Evolutionary conservation across 2,797 vertebrate species (phyloP).

Genomic region (Thripadectes ignobilis): DNA sequence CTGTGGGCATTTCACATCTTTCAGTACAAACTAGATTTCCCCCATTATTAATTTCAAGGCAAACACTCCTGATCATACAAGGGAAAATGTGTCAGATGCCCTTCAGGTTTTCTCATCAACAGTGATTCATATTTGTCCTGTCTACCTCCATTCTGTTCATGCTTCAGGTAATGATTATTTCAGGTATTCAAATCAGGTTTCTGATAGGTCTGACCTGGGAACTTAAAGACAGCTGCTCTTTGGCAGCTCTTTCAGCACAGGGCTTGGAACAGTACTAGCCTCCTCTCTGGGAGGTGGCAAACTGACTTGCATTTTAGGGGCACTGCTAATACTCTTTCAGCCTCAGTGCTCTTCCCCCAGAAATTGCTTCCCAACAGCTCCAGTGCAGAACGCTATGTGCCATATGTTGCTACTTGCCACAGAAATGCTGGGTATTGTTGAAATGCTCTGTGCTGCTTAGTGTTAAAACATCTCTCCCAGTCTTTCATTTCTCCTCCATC

Average conservation of each 20-base stretch:
- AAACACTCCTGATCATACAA: neutral
- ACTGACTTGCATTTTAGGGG: neutral
- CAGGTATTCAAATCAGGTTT: neutral
- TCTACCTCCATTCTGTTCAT: neutral
- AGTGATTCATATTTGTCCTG: neutral
- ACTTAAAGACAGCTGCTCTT: neutral
- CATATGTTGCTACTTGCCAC: neutral
- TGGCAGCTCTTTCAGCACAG: neutral
- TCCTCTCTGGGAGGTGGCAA: neutral
- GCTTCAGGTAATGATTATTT: neutral
- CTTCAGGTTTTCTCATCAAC: neutral
- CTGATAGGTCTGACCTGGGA: neutral
- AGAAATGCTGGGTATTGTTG: neutral
- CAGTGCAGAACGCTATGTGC: accelerated
- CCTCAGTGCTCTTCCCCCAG: neutral
- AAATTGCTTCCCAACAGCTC: neutral
- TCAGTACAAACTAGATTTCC: neutral
- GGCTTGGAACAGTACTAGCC: neutral
- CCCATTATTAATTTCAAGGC: neutral
- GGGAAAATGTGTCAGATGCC: neutral
- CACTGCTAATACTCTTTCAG: neutral
- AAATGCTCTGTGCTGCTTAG: neutral
- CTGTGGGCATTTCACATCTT: neutral
- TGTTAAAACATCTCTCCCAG: neutral
- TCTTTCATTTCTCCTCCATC: neutral